Percentiles rank a stretch among this genome's conserved stretches.
Evolutionary conservation across 2,113 vertebrate species (phyloP).

Genomic region (Stegastes partitus): DNA sequence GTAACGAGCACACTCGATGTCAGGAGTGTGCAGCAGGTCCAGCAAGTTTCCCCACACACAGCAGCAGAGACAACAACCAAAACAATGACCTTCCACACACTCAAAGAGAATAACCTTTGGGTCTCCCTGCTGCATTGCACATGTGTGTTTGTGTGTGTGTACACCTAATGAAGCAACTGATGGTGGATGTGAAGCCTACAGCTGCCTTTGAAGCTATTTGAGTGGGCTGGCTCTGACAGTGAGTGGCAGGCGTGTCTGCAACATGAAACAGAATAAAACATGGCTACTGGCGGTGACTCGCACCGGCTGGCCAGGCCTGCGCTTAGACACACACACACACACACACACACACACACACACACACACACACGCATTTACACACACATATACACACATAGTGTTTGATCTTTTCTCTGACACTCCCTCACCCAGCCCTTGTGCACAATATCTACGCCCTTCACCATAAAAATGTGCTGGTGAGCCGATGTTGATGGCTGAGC

Average conservation of each 20-base stretch:
- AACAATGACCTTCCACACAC: constrained; percentile 63
- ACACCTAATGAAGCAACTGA: constrained; percentile 68
- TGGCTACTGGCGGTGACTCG: constrained; percentile 75
- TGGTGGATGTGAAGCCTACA: constrained; percentile 63
- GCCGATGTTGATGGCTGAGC: constrained; percentile 62
- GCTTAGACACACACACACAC: constrained; percentile 38
- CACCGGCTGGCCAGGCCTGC: constrained; percentile 69
- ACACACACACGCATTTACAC: constrained; percentile 34
- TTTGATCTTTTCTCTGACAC: constrained; percentile 71
- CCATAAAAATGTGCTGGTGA: constrained; percentile 43
- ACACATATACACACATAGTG: constrained; percentile 22
- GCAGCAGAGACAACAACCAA: constrained; percentile 20
- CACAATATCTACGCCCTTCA: constrained; percentile 60
- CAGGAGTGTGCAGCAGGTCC: constrained; percentile 1
- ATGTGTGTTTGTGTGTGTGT: constrained; percentile 48
- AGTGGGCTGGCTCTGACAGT: constrained; percentile 81
- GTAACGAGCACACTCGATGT: not conserved
- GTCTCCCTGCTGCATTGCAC: constrained; percentile 31
- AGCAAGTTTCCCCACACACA: constrained; percentile 23
- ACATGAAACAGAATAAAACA: constrained; percentile 89
- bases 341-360: constrained; percentile 34
- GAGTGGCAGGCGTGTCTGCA: constrained; percentile 80
- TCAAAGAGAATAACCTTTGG: constrained; percentile 50
- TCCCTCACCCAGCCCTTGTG: constrained; percentile 50
- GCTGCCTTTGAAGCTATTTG: constrained; percentile 79